Evolutionary conservation across 2,797 vertebrate genomes (phyloP).

Genomic region (Eptatretus atami): DNA sequence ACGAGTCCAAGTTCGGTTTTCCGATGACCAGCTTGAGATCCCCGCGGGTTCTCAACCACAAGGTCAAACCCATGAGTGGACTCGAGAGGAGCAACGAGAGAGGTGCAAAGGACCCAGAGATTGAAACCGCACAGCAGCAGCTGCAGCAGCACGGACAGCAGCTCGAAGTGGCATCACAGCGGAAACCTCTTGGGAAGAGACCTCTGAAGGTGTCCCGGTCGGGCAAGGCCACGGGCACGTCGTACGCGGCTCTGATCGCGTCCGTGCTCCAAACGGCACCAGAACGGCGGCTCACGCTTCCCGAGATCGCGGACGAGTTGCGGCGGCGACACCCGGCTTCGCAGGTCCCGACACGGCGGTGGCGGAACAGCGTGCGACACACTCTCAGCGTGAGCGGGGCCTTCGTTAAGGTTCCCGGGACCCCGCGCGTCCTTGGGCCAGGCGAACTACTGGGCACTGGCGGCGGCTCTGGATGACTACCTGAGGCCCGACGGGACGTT

Average conservation of each 20-base stretch:
- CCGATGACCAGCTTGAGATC: no score
- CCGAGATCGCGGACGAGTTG: not conserved
- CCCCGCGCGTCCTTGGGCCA: not conserved
- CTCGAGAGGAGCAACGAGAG: no score
- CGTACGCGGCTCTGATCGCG: not conserved
- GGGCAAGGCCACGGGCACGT: not conserved
- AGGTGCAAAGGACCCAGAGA: no score
- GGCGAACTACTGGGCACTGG: not conserved
- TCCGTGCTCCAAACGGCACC: not conserved
- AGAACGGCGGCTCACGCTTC: not conserved
- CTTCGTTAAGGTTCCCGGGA: constrained; percentile 1
- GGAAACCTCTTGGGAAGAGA: no score
- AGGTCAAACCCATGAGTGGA: no score
- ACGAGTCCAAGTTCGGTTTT: no score
- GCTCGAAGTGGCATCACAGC: no score
- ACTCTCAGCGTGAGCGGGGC: not conserved
- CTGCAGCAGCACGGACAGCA: no score
- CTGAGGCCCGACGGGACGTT: constrained; percentile 1
- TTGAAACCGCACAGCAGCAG: no score
- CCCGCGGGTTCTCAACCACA: no score
- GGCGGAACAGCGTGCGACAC: constrained; percentile 2
- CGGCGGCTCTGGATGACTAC: constrained; percentile 1
- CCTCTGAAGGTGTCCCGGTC: no score
- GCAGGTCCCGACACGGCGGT: not conserved
- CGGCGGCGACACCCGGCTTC: not conserved